Base-by-base conservation (phyloP, 1,140 invertebrate species). In the Pseudoatta argentina region DNA sequence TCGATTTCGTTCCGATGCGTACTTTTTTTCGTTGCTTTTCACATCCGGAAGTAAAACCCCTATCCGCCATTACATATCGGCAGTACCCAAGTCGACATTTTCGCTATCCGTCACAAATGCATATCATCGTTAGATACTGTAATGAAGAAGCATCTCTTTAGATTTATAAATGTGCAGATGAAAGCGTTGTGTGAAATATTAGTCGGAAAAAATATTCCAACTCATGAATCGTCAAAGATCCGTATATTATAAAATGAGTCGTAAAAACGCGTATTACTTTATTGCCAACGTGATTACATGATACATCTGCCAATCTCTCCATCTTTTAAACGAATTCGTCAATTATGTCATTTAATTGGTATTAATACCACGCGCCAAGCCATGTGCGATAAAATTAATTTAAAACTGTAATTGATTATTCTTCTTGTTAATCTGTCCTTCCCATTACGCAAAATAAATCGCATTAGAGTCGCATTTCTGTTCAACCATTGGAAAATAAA, bases 1-100 rank as follows among this genome's bases (percentile, higher is more conserved):
- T 83, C 66, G 71, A 53, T 89, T 77, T 83, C 34, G 51, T 71
- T 87, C 86, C 59, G 39, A 67, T 63, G 21, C 24, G 30, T 78
- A 27, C 63, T 24, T 64, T 21, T 53, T 86, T 24, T n/a, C 48
- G 21, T 86, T 83, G 71, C 87, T 89, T 83, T 61, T 39, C 63
- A 39, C 61, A 30, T 55, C 27, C 44, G 57, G 75, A 87, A 87
- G 64, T 59, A 69, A 73, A 90, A 44, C 30, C 39, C 12, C 57
- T 39, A 27, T 5, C 21, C 77, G 30, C 30, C 51, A 53, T 71
- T 55, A 69, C 8, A 27, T 69, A 73, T 76, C 72, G 53, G 34
- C 34, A 8, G n/a, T 73, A 57, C 1, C 48, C 59, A 30, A 86
- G 39, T 59, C 57, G 48, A 39, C 51, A 2, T 64, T 75, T 76